Evolutionary conservation across 2,888 invertebrate genomes (phyloP).

Genomic region (Pyrrhosoma nymphula): DNA sequence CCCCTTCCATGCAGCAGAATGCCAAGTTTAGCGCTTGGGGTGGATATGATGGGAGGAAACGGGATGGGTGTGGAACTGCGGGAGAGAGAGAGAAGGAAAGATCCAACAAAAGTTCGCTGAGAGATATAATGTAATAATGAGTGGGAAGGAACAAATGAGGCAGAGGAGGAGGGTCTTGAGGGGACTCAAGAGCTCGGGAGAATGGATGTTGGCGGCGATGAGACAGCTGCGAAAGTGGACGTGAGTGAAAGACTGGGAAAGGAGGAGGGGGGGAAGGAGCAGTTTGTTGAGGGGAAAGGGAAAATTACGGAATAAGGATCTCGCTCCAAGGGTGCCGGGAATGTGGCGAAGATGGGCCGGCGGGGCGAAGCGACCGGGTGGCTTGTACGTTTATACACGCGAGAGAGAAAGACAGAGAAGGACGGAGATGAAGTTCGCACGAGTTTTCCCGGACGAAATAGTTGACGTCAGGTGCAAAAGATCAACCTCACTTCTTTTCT

Average conservation of each 20-base stretch:
- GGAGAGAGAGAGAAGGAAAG: neutral
- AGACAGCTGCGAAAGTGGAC: slow-evolving; percentile 35
- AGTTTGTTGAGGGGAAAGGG: neutral
- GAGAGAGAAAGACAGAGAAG: neutral
- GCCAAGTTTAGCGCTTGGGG: neutral
- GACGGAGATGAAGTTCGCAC: neutral
- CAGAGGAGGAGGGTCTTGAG: neutral
- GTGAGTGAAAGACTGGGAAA: neutral
- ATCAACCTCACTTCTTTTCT: neutral
- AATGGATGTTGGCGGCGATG: slow-evolving; percentile 16
- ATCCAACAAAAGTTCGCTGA: slow-evolving; percentile 19
- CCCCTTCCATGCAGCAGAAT: neutral
- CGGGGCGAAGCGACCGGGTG: neutral
- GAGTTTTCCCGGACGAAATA: neutral
- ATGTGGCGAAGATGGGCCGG: neutral
- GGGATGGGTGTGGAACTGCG: neutral
- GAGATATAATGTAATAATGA: slow-evolving; percentile 36
- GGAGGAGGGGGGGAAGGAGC: neutral
- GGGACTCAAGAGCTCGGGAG: neutral
- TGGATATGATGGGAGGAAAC: neutral
- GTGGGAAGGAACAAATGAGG: neutral
- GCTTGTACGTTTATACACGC: slow-evolving; percentile 13
- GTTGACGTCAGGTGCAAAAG: slow-evolving; percentile 10
- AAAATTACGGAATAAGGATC: neutral
- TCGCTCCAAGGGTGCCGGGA: too few species aligned